phyloP scores from a whole-genome alignment of 1,140 invertebrate genomes.

The Zophobas atratus region DNA sequence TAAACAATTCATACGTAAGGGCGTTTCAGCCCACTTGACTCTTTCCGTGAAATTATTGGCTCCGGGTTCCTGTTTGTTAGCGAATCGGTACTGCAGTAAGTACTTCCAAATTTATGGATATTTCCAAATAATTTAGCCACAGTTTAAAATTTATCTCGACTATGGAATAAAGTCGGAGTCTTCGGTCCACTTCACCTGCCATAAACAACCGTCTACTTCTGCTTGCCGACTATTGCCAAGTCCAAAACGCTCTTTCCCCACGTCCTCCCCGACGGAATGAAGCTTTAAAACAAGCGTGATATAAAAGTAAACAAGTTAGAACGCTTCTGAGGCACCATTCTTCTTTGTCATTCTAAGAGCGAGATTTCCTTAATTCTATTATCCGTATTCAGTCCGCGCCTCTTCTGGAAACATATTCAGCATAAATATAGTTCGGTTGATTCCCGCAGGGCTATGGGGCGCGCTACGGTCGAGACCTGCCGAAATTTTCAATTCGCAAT shows the following conservation, averaged over 20 bases:
- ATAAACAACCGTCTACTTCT: constrained; percentile 51
- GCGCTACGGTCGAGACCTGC: constrained; percentile 57
- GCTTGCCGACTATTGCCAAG: constrained; percentile 11
- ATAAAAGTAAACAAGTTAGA: constrained; percentile 60
- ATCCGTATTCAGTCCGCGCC: constrained; percentile 60
- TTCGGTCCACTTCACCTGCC: constrained; percentile 41
- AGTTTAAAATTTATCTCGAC: constrained; percentile 37
- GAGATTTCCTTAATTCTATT: constrained; percentile 61
- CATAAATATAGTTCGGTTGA: constrained; percentile 57
- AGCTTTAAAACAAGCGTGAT: constrained; percentile 52
- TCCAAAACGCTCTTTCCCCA: constrained; percentile 4
- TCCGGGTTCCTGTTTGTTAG: constrained; percentile 34
- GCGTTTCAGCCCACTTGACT: constrained; percentile 15
- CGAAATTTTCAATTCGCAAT: constrained; percentile 63
- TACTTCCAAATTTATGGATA: constrained; percentile 37
- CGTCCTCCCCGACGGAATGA: constrained; percentile 28
- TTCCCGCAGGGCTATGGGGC: constrained; percentile 53
- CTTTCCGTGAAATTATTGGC: constrained; percentile 24
- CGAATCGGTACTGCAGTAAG: constrained; percentile 23
- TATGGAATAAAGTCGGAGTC: constrained; percentile 45
- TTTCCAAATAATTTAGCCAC: constrained; percentile 41
- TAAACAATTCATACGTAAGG: constrained; percentile 30
- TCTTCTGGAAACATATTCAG: constrained; percentile 58
- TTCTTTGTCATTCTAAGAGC: constrained; percentile 59
- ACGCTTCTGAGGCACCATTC: constrained; percentile 55